Base-by-base conservation (phyloP, 2,113 vertebrate species). In the Gymnogyps californianus region DNA sequence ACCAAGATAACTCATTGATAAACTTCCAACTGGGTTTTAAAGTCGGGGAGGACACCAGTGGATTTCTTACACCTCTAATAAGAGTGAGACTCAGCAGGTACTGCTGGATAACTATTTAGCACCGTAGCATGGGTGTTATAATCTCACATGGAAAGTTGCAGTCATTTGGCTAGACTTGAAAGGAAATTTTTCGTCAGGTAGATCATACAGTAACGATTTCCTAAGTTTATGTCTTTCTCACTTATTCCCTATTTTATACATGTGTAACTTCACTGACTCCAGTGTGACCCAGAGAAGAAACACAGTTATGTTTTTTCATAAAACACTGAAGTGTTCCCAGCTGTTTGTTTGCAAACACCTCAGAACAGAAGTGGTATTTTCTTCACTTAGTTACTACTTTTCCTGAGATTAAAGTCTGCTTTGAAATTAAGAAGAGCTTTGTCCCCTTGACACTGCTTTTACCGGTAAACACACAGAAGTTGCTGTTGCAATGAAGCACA, bases 1-100 rank as follows among this genome's bases (percentile, higher is more conserved):
- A 96, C 94, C 40, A 31, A 89, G 92, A 90, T 89, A 91, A 58
- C 80, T 96, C 97, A 95, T n/a, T 97, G 96, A 97, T 95, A 91
- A 96, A 91, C 84, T 97, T 95, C 92, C 78, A 83, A 13, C 87
- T 89, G 84, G 44, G 88, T 97, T 96, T 97, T 77, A 76, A 89
- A 86, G 81, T 76, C 70, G 65, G 8, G 21, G 65, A 87, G 44
- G 87, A 91, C 87, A 96, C 85, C 86, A 69, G 24, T 32, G 52
- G 62, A 29, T 94, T 95, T 93, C 71, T 86, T 59, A 70, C 92
- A 96, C 76, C 87, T 93, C 79, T 95, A 93, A 96, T 59, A 95
- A 61, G 62, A 87, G n/a, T 66, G 67, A 93, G 20, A 79, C 52
- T 61, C 86, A 76, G 82, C 74, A 91, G 69, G 83, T 74, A 51